phyloP scores from a whole-genome alignment of 2,888 invertebrate genomes.

The Miltochrista miniata region DNA sequence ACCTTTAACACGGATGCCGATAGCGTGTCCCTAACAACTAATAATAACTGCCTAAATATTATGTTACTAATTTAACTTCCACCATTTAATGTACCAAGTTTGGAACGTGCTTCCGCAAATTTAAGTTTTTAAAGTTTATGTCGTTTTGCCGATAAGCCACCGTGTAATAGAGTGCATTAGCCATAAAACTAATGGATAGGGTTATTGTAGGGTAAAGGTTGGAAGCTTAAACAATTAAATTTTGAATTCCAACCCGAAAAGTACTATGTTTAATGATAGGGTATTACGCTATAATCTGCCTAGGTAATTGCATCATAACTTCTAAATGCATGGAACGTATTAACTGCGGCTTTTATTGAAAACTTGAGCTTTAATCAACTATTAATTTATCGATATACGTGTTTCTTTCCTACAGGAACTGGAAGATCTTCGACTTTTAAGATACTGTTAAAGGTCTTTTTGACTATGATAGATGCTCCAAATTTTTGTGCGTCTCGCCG shows the following conservation, averaged over 20 bases:
- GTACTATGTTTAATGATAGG: background rate
- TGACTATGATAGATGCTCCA: too few species aligned
- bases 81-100: constrained; percentile 27
- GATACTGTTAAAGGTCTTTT: too few species aligned
- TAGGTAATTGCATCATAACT: too few species aligned
- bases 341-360: too few species aligned
- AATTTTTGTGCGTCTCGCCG: too few species aligned
- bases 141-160: constrained; percentile 8
- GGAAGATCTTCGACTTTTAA: too few species aligned
- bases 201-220: background rate
- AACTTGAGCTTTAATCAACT: too few species aligned
- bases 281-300: too few species aligned
- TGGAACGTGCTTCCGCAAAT: constrained; percentile 17
- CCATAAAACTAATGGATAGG: background rate
- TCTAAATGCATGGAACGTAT: too few species aligned
- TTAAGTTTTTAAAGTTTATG: constrained; percentile 11
- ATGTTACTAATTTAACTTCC: constrained; percentile 29
- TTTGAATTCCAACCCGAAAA: background rate
- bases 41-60: constrained; percentile 25
- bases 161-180: constrained; percentile 2
- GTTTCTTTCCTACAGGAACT: too few species aligned
- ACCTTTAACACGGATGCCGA: constrained; percentile 5
- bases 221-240: background rate
- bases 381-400: too few species aligned
- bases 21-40: constrained; percentile 25